Percentiles rank a stretch among this genome's conserved stretches.
Conservation (phyloP, 2,888 invertebrate species). For the Chromoteleia sp. region DNA sequence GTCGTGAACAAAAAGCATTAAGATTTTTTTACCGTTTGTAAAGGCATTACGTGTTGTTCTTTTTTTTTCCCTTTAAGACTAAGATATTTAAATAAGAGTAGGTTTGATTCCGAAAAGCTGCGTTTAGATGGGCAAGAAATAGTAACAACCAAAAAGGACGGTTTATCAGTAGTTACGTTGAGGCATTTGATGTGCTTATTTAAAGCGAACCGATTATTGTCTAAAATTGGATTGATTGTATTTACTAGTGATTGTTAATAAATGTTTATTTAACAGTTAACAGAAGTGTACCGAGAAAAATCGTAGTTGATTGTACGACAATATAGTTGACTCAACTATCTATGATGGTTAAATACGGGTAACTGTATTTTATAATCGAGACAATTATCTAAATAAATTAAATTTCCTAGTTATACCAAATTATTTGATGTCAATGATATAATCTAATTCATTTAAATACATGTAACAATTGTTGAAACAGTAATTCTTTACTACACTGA, state of each 20-base stretch:
- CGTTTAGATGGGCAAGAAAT: conserved; percentile 3
- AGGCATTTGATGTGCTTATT: conserved; percentile 33
- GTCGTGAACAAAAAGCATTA: conserved; percentile 7
- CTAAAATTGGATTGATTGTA: conserved; percentile 8
- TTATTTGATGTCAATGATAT: too few species aligned
- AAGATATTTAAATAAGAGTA: conserved; percentile 1
- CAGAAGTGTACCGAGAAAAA: conserved; percentile 44
- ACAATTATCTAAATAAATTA: too few species aligned
- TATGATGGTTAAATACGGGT: too few species aligned
- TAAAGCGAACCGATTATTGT: conserved; percentile 13
- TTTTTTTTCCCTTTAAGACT: neutral
- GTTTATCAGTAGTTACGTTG: conserved; percentile 3
- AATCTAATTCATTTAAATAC: too few species aligned
- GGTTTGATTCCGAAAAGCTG: conserved; percentile 15
- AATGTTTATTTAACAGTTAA: conserved; percentile 50
- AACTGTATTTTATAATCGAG: too few species aligned
- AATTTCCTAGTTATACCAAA: too few species aligned
- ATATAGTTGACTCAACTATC: too few species aligned
- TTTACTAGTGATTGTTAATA: conserved; percentile 29
- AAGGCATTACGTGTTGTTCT: conserved; percentile 1
- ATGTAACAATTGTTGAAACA: too few species aligned
- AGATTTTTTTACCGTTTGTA: neutral
- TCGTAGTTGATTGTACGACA: too few species aligned
- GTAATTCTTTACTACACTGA: too few species aligned
- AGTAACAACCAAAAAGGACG: neutral